phyloP scores from a whole-genome alignment of 2,888 invertebrate genomes.

The Tillus elongatus region DNA sequence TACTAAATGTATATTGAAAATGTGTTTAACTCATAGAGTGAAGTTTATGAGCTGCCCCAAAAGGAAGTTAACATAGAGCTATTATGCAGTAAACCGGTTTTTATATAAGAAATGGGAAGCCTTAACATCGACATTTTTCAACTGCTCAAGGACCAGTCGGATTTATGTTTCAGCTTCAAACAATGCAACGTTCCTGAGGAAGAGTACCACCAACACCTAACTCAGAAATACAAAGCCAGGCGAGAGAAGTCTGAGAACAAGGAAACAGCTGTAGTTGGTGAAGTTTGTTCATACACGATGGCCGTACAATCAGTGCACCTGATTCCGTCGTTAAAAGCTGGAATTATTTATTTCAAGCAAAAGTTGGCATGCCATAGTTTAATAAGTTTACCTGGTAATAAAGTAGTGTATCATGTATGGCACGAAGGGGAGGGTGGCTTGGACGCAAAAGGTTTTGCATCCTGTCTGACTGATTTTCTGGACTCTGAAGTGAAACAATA shows the following conservation, averaged over 20 bases:
- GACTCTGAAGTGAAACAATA: conserved; percentile 3
- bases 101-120: neutral
- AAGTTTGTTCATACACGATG: conserved; percentile 7
- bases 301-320: conserved; percentile 12
- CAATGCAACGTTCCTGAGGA: conserved; percentile 13
- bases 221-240: conserved; percentile 8
- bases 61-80: conserved; percentile 1
- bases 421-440: conserved; percentile 15
- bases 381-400: conserved; percentile 8
- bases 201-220: conserved; percentile 13
- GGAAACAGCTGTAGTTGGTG: conserved; percentile 7
- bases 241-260: conserved; percentile 8
- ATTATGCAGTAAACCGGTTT: conserved; percentile 5
- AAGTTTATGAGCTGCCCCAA: conserved; percentile 14
- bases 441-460: conserved; percentile 12
- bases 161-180: conserved; percentile 16
- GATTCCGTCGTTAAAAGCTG: conserved; percentile 8
- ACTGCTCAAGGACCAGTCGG: conserved; percentile 17
- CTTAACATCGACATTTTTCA: conserved; percentile 16
- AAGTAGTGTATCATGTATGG: conserved; percentile 15
- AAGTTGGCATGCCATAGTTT: conserved; percentile 11
- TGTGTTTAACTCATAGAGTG: conserved; percentile 13
- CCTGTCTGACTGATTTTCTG: conserved; percentile 14
- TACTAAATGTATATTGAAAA: conserved; percentile 16
- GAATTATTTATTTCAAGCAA: conserved; percentile 11